These are phyloP conservation scores for Battus philenor DNA, from an alignment of 1,140 invertebrate species.

Conservation along the genomic window DNA sequence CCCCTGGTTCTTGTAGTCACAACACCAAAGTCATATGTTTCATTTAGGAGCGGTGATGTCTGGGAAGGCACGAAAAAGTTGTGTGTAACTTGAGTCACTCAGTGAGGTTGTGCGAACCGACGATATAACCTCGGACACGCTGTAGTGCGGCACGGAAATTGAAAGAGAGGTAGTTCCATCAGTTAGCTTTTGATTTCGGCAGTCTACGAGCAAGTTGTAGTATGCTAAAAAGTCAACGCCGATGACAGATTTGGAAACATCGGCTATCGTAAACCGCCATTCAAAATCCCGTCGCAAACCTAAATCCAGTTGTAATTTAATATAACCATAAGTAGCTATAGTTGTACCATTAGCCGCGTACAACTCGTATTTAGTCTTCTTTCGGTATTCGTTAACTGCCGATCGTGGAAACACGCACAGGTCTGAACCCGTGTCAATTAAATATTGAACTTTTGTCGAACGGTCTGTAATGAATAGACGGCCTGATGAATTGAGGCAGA, in stretches of 20 bases:
- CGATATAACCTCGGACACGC: not conserved
- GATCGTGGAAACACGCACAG: slow-evolving; percentile 16
- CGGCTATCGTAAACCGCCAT: not conserved
- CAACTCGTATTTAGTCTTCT: not conserved
- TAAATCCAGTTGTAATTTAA: too few relatives aligned
- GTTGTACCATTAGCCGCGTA: not conserved
- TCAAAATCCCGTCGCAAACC: not conserved
- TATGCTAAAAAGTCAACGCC: not conserved
- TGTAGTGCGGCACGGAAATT: not conserved
- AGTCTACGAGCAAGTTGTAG: not conserved
- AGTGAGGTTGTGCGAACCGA: not conserved
- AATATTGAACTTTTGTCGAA: slow-evolving; percentile 11
- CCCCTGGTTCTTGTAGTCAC: too few relatives aligned
- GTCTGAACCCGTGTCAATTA: slow-evolving; percentile 19
- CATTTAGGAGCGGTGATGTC: not conserved
- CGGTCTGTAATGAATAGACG: slow-evolving; percentile 19
- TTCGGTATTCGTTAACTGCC: not conserved
- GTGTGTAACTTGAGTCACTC: not conserved
- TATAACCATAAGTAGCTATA: too few relatives aligned
- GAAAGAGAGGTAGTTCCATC: not conserved
- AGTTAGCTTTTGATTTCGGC: not conserved
- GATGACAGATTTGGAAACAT: not conserved
- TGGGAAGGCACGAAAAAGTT: not conserved
- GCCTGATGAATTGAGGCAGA: slow-evolving; percentile 8
- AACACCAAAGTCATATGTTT: too few relatives aligned